Evolutionary conservation across 2,113 vertebrate genomes (phyloP).

Genomic region (Bostrychus sinensis): DNA sequence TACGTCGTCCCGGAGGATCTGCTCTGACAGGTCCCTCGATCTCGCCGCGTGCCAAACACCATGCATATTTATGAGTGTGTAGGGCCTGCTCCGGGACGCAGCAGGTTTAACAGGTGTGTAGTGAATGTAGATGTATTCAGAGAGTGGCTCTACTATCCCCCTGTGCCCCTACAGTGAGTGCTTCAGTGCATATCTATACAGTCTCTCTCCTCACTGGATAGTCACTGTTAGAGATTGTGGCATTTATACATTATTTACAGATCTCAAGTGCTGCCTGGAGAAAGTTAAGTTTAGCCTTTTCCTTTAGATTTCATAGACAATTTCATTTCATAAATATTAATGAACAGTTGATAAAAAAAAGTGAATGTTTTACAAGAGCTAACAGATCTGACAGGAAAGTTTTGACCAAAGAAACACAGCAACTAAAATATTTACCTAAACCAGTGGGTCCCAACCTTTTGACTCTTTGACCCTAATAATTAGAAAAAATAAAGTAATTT

Average conservation of each 20-base stretch:
- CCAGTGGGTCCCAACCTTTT: too few relatives aligned
- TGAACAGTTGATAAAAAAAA: neutral
- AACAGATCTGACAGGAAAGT: neutral
- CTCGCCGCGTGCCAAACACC: conserved; percentile 17
- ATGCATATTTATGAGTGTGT: conserved; percentile 48
- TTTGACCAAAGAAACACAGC: neutral
- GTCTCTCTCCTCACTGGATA: neutral
- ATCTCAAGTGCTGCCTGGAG: conserved; percentile 18
- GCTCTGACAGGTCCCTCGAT: conserved; percentile 14
- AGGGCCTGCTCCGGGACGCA: conserved; percentile 22
- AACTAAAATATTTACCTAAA: too few relatives aligned
- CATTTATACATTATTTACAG: conserved; percentile 50
- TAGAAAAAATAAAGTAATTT: too few relatives aligned
- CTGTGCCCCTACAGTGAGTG: conserved; percentile 25
- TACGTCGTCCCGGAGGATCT: conserved; percentile 13
- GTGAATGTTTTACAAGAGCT: neutral
- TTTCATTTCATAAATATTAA: conserved; percentile 3
- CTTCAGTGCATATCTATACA: conserved; percentile 12
- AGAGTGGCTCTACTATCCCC: conserved; percentile 25
- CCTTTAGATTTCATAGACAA: neutral
- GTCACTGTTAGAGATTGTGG: conserved; percentile 6
- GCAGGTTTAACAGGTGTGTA: conserved; percentile 6
- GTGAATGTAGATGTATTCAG: conserved; percentile 39
- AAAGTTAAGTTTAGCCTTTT: conserved; percentile 10
- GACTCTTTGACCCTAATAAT: too few relatives aligned